Evolutionary conservation across 2,888 invertebrate species (phyloP), one percentile per base, ranked within the genome.

Genomic region (Autographa gamma): DNA sequence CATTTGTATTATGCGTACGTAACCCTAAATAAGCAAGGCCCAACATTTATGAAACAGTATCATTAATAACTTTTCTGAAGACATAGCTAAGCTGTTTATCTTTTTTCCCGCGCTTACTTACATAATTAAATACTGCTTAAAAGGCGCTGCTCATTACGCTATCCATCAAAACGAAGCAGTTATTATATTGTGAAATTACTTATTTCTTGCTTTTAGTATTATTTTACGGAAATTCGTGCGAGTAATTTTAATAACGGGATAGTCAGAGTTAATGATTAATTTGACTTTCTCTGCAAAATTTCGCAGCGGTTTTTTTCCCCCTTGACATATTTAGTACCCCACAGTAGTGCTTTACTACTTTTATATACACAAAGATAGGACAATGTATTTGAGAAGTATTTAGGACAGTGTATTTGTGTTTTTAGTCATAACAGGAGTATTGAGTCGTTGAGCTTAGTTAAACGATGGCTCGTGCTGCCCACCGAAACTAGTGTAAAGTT

Each of bases 31-130:
- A 14, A 60, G 32, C 6, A n/a, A 7, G 58, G 11, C 25, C 61
- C 18, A 48, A 67, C 18, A 52, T 43, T 60, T 48, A 64, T 34
- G 19, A 1, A 60, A 11, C 0, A n/a, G 65, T 48, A n/a, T 69
- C 63, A 61, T 66, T 66, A 74, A 66, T 74, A 54, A 64, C 34
- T 66, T 61, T 14, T 56, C 31, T 18, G 19, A 25, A 58, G 65
- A 58, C 43, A n/a, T 11, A 58, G 31, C 13, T 68, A 7, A 63
- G 34, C 32, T 58, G 19, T 62, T 41, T 58, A 13, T 34, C 9
- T 32, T 66, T 9, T 58, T 54, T 31, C 11, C 38, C 38, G 9
- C 11, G 38, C 38, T 2, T 61, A 63, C 54, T 64, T 52, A 38
- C 52, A 9, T 63, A 61, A 69, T 69, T 61, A 38, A 73, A 60